Percentiles rank a stretch among this genome's conserved stretches.
Evolutionary conservation across 2,113 vertebrate genomes (phyloP).

Genomic region (Romanogobio albipinnatus): DNA sequence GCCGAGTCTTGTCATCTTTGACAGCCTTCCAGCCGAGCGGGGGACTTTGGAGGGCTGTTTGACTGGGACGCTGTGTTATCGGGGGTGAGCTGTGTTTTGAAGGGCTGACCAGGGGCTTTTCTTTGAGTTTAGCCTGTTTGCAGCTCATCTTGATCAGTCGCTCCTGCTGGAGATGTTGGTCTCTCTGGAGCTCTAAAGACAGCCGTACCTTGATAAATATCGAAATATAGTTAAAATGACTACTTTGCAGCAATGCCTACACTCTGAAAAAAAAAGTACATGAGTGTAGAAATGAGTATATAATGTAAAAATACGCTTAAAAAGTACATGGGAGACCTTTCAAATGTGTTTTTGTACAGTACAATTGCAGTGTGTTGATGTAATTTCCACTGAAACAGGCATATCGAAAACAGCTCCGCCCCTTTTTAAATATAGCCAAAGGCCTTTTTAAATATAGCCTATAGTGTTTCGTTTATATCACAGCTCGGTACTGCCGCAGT

Average conservation of each 20-base stretch:
- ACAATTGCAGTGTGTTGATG: no score
- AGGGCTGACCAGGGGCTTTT: constrained; percentile 64
- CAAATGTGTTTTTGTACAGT: no score
- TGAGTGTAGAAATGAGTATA: background rate
- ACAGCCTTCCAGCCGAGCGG: constrained; percentile 75
- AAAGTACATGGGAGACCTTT: no score
- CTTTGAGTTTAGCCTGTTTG: constrained; percentile 78
- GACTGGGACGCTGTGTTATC: constrained; percentile 47
- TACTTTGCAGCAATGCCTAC: background rate
- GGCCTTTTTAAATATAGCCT: no score
- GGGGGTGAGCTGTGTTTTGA: constrained; percentile 62
- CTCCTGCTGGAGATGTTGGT: constrained; percentile 82
- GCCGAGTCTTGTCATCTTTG: constrained; percentile 81
- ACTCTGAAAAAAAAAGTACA: background rate
- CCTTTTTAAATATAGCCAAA: no score
- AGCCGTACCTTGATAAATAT: constrained; percentile 72
- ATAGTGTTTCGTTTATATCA: no score
- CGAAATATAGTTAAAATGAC: background rate
- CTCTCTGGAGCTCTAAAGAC: constrained; percentile 81
- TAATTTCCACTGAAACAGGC: no score
- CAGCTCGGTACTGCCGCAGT: no score
- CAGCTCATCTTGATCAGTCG: constrained; percentile 79
- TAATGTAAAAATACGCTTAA: background rate
- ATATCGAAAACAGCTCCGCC: no score
- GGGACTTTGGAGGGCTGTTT: constrained; percentile 48